Base-by-base conservation (phyloP, 2,888 invertebrate genomes). In the Diarsia rubi region DNA sequence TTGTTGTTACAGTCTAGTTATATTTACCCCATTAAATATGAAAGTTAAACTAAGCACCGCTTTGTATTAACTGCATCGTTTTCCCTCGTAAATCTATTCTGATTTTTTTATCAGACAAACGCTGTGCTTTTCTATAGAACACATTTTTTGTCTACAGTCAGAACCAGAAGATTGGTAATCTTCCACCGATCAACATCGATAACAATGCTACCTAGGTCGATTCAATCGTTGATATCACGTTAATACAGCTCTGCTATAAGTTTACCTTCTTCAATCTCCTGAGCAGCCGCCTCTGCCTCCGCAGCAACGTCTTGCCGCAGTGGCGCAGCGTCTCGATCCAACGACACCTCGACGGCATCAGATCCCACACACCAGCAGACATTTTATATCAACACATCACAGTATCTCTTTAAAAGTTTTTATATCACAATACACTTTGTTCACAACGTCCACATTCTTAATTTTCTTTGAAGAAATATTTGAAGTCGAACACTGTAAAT, bases 251-350 rank as follows among this genome's bases (percentile, higher is more conserved):
- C 21, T 19, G 59, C 31, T 21, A 14, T 44, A 49, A 37, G 19
- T 24, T 86, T 95, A 97, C 97, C 96, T 97, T 97, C 86, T 96
- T 95, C 59, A 97, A 89, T 67, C 95, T 91, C 82, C 95, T 92
- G 63, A 97, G 92, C n/a, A 97, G 86, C 27, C 95, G 90, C 60
- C 96, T 91, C 85, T 96, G 96, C 57, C 96, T 92, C 21, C 96
- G 92, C 89, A 97, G 91, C 77, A 97, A 91, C 27, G 96, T 96
- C 86, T 96, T 96, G 60, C 96, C 96, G 88, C 96, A 97, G 80
- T 95, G 93, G 69, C 96, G 90, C 88, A 96, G 88, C 63, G 96
- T 95, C 88, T 96, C 96, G 66, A 97, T 94, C 95, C 96, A 96
- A 45, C 94, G 92, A 88, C 94, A 92, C 88, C 95, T 90, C 72